Conservation (phyloP, 2,888 invertebrate species). For the Mimumesa dahlbomi region DNA sequence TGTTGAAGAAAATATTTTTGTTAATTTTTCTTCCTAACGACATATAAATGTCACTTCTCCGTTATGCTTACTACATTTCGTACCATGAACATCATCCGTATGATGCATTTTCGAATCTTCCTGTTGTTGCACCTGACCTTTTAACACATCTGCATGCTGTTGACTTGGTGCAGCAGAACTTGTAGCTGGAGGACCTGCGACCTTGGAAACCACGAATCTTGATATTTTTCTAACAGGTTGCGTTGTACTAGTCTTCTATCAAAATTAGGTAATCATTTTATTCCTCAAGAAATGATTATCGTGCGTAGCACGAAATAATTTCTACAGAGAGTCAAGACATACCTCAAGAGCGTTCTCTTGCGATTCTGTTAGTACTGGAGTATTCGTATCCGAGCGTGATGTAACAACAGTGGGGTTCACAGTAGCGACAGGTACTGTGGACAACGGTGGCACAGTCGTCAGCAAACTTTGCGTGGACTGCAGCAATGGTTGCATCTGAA, state of each 20-base stretch:
- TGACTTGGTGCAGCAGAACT: slow-evolving; percentile 53
- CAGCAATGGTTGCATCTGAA: slow-evolving; percentile 53
- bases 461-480: slow-evolving; percentile 61
- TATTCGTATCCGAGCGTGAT: slow-evolving; percentile 69
- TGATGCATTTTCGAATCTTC: slow-evolving; percentile 62
- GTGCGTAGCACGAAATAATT: background rate
- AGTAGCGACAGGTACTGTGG: slow-evolving; percentile 66
- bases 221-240: slow-evolving; percentile 87
- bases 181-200: slow-evolving; percentile 74
- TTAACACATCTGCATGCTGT: slow-evolving; percentile 45
- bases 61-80: background rate
- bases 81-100: slow-evolving; percentile 68
- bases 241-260: slow-evolving; percentile 53
- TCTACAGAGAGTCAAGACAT: slow-evolving; percentile 11
- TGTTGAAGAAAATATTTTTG: slow-evolving; percentile 10
- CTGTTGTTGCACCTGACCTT: slow-evolving; percentile 44
- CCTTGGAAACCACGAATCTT: slow-evolving; percentile 86
- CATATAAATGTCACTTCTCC: too few species aligned
- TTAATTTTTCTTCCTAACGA: background rate
- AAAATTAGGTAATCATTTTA: slow-evolving; percentile 42
- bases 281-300: slow-evolving; percentile 11
- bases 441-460: slow-evolving; percentile 64
- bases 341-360: slow-evolving; percentile 69
- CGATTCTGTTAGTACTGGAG: slow-evolving; percentile 68
- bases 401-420: slow-evolving; percentile 67